phyloP scores from a whole-genome alignment of 2,113 vertebrate genomes.

The Nymphicus hollandicus region DNA sequence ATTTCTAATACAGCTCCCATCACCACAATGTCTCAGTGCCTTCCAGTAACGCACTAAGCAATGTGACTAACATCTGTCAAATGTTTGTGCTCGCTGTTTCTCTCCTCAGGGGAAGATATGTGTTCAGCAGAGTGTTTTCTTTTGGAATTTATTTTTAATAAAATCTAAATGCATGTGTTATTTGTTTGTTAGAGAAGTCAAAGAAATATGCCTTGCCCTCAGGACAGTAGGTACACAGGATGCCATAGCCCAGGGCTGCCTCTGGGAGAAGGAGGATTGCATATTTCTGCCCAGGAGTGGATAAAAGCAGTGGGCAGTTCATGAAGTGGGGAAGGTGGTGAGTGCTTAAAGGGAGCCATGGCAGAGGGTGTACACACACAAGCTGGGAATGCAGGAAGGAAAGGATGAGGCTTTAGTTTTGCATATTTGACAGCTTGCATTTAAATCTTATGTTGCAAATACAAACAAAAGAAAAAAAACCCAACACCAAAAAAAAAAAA shows the following conservation, averaged over 20 bases:
- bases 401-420: not conserved
- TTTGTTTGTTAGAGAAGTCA: not conserved
- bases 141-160: slow-evolving; percentile 50
- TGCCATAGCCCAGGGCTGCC: not conserved
- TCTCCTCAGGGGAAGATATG: not conserved
- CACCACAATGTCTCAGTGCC: not conserved
- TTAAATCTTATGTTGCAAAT: not conserved
- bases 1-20: not conserved
- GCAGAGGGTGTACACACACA: not conserved
- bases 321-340: not conserved
- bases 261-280: not conserved
- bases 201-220: not conserved
- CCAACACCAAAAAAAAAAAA: not conserved
- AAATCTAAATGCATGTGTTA: not conserved
- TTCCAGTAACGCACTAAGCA: not conserved
- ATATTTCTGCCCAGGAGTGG: not conserved
- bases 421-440: not conserved
- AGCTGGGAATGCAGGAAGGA: not conserved
- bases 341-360: not conserved
- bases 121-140: not conserved
- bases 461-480: not conserved
- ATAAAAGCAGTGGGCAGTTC: not conserved
- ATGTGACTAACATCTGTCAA: slow-evolving; percentile 2
- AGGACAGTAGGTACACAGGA: not conserved
- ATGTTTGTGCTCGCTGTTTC: not conserved